Percentiles rank a stretch among this genome's conserved stretches.
phyloP scores from a whole-genome alignment of 2,888 invertebrate genomes.

The Corbicula japonica region DNA sequence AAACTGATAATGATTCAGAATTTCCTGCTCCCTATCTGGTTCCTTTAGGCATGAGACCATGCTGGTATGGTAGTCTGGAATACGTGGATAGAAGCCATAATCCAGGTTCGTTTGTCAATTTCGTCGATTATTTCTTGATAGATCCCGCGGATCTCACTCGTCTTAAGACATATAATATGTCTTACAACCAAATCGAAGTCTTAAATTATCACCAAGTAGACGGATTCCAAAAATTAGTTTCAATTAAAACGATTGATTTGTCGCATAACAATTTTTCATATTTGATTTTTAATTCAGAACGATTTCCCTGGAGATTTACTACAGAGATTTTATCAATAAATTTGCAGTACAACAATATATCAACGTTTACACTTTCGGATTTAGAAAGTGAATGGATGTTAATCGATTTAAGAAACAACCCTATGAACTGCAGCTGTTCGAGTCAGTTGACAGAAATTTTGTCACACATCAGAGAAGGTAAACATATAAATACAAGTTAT shows the following conservation, averaged over 20 bases:
- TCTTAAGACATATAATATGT: slow-evolving; percentile 59
- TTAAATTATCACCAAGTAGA: slow-evolving; percentile 59
- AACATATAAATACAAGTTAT: slow-evolving; percentile 44
- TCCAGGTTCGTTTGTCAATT: slow-evolving; percentile 58
- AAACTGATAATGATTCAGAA: slow-evolving; percentile 46
- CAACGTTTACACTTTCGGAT: slow-evolving; percentile 57
- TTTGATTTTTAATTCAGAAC: slow-evolving; percentile 57
- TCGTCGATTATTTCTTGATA: slow-evolving; percentile 65
- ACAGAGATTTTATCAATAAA: slow-evolving; percentile 54
- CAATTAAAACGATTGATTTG: slow-evolving; percentile 69
- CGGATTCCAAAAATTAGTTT: slow-evolving; percentile 70
- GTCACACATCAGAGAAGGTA: slow-evolving; percentile 28
- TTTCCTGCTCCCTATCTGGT: slow-evolving; percentile 44
- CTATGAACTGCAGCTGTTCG: slow-evolving; percentile 71
- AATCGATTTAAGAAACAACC: slow-evolving; percentile 72
- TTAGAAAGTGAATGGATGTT: slow-evolving; percentile 61
- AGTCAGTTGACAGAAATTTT: slow-evolving; percentile 42
- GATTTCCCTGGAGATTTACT: slow-evolving; percentile 25
- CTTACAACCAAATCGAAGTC: slow-evolving; percentile 53
- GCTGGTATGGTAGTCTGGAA: slow-evolving; percentile 48
- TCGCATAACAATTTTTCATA: slow-evolving; percentile 70
- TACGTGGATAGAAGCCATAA: slow-evolving; percentile 72
- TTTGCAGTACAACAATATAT: slow-evolving; percentile 71
- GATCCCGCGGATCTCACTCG: slow-evolving; percentile 65
- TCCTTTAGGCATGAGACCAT: slow-evolving; percentile 62